Evolutionary conservation across 2,113 vertebrate species (phyloP), one percentile per base, ranked within the genome.

Genomic region (Cyanistes caeruleus): DNA sequence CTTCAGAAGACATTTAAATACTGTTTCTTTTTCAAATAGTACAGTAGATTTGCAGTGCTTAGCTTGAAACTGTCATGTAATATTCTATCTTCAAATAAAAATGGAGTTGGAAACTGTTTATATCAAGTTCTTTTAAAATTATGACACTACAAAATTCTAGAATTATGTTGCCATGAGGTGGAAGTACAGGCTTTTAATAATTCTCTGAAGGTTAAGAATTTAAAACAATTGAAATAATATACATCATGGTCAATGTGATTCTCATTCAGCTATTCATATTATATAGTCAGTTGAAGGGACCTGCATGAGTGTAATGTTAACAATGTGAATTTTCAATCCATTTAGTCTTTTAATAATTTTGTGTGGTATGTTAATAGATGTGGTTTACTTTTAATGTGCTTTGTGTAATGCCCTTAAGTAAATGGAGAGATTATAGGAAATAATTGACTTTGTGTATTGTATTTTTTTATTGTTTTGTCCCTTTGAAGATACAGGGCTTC

Each of bases 151-250:
- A 92, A 92, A 84, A 85, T 97, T 95, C 80, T 95, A 67, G 94
- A 97, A 95, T 70, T 96, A 53, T 83, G 48, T 95, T 88, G 79
- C 73, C 73, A 62, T 62, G 49, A 95, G 96, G 55, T 85, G 55
- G 62, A 96, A 97, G 69, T 95, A 84, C 63, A 78, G 75, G 60
- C 76, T 91, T 96, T 97, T 95, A 97, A 74, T 95, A 91, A 95
- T 95, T 96, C 52, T 87, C 80, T 91, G 85, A 95, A 97, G 62
- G 84, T 96, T 56, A 97, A 80, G 69, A 82, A 95, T 92, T 88
- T 87, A 93, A 83, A 84, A 96, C 11, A 97, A 95, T 78, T 76
- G 49, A 87, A 92, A 91, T 91, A 2, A 89, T 79, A 58, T 73
- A 27, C 43, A 23, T 95, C 21, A 62, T 94, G 75, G n/a, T 62